Percentiles rank a stretch among this genome's conserved stretches.
phyloP scores from a whole-genome alignment of 2,797 vertebrate species.

The Catamblyrhynchus diadema region DNA sequence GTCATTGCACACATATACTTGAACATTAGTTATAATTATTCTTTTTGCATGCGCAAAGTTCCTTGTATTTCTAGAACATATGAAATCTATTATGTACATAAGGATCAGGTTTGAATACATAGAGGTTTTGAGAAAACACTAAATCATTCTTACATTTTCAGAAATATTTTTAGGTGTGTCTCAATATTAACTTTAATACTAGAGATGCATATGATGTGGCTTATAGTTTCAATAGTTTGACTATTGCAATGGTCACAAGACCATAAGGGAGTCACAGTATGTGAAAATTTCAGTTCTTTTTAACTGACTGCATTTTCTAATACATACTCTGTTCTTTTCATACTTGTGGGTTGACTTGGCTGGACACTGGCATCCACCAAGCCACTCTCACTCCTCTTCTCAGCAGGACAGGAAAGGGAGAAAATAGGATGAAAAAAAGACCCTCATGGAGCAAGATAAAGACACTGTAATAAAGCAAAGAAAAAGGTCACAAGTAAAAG shows the following conservation, averaged over 20 bases:
- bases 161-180: neutral
- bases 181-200: neutral
- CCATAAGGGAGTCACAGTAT: neutral
- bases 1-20: neutral
- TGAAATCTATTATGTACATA: neutral
- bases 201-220: neutral
- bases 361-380: neutral
- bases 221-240: neutral
- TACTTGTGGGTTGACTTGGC: neutral
- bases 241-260: neutral
- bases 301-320: neutral
- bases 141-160: neutral
- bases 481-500: neutral
- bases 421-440: neutral
- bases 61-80: neutral
- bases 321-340: neutral
- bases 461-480: neutral
- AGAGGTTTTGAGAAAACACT: neutral
- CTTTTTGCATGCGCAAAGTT: neutral
- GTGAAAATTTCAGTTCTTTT: neutral
- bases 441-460: neutral
- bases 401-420: neutral
- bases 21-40: neutral
- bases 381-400: neutral
- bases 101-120: neutral